phyloP scores from a whole-genome alignment of 2,888 invertebrate genomes.

The Parnassius mnemosyne region DNA sequence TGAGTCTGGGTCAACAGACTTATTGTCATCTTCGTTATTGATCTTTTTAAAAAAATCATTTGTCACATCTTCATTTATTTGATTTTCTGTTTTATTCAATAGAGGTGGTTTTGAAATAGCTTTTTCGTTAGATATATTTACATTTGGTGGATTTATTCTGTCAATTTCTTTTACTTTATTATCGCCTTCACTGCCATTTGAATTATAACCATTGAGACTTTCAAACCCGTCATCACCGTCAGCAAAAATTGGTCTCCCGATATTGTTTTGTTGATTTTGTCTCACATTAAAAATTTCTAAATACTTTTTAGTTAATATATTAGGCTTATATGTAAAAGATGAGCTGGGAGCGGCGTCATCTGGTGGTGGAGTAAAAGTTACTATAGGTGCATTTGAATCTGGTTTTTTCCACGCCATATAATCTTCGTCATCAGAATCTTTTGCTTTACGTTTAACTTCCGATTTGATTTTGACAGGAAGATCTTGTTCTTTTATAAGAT shows the following conservation, averaged over 20 bases:
- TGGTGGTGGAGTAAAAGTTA: constrained; percentile 70
- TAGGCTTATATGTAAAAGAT: constrained; percentile 57
- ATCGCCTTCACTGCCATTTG: constrained; percentile 82
- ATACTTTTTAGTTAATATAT: constrained; percentile 68
- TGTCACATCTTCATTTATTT: constrained; percentile 27
- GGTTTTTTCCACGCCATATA: constrained; percentile 76
- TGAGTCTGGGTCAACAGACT: constrained; percentile 59
- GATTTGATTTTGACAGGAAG: constrained; percentile 54
- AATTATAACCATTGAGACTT: constrained; percentile 90
- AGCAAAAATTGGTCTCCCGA: constrained; percentile 54
- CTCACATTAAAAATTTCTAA: constrained; percentile 68
- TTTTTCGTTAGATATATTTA: constrained; percentile 33
- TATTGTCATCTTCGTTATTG: constrained; percentile 71
- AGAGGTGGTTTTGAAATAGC: constrained; percentile 32
- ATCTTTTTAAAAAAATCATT: constrained; percentile 31
- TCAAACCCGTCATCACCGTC: constrained; percentile 92
- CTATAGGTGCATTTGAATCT: constrained; percentile 59
- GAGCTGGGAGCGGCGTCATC: constrained; percentile 56
- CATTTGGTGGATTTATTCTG: constrained; percentile 27
- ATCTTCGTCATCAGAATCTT: constrained; percentile 75
- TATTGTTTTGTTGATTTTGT: constrained; percentile 49
- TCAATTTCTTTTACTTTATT: constrained; percentile 41
- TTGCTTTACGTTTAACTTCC: constrained; percentile 58
- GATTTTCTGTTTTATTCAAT: constrained; percentile 26
- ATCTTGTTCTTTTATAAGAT: constrained; percentile 55